Base-by-base conservation (phyloP, 2,113 vertebrate species). In the Tenrec ecaudatus region DNA sequence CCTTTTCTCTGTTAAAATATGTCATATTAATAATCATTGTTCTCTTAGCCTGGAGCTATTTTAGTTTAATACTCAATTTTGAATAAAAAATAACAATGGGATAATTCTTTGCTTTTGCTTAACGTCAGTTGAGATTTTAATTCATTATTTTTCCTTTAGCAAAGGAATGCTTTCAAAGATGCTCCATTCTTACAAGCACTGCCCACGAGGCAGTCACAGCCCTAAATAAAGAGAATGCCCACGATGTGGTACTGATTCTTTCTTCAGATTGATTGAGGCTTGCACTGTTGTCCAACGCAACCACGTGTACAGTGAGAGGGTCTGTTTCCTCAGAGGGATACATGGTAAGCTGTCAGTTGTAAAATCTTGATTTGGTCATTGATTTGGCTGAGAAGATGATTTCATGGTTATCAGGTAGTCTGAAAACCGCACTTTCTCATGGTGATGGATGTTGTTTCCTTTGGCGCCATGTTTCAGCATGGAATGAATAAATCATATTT, bases 41-140 rank as follows among this genome's bases (percentile, higher is more conserved):
- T 95, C 15, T 78, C 71, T 92, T 90, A 96, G 88, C 92, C 89
- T 88, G 31, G 5, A 96, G 92, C 58, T 93, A n/a, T 95, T 96
- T 95, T 80, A 93, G 96, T 97, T 96, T 94, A 90, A 90, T 64
- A 82, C 86, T 96, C 64, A 90, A 29, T 78, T 96, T 90, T 92
- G n/a, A 85, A 79, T 58, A 92, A 76, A 66, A 71, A 85, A 88
- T 60, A 36, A 23, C 77, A 89, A 25, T 71, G 79, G 57, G n/a
- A 40, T 92, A 25, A 89, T 62, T 85, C 22, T 57, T 88, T 87
- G 40, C 29, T 66, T 64, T 87, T 53, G 5, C 3, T 66, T 78
- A 93, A 95, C 68, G 40, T 90, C 16, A 87, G 62, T 88, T 90
- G 95, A 90, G n/a, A 83, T 96, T 96, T 95, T 94, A 85, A 77